phyloP scores from a whole-genome alignment of 35 echinoderm and acorn worm genomes.

The Diadema setosum region DNA sequence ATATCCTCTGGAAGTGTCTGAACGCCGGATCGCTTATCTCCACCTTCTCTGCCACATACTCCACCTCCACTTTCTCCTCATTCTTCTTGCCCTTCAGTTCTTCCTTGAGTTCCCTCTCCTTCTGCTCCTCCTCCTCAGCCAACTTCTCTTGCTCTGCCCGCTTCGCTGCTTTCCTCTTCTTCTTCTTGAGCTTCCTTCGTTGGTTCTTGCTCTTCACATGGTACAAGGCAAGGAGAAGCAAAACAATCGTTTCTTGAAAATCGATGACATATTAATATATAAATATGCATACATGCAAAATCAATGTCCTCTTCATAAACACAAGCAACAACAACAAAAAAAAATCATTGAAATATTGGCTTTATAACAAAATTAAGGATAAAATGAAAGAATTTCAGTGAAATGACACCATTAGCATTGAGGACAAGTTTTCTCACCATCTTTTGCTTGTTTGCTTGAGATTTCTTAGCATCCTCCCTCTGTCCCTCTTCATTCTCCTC shows the following conservation, averaged over 20 bases:
- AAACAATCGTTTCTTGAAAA: too few species aligned
- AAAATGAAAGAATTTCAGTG: not conserved
- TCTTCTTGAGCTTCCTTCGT: slow-evolving; percentile 91
- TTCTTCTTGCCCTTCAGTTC: not conserved
- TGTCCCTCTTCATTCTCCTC: slow-evolving; percentile 19
- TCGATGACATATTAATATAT: too few species aligned
- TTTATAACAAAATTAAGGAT: not conserved
- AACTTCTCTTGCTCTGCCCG: slow-evolving; percentile 45
- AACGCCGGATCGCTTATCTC: slow-evolving; percentile 73
- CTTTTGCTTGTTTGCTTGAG: slow-evolving; percentile 51
- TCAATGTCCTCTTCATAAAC: too few species aligned
- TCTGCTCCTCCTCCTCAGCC: not conserved
- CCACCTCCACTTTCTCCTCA: slow-evolving; percentile 57
- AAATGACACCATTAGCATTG: not conserved
- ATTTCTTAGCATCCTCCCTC: slow-evolving; percentile 40
- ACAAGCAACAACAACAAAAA: not conserved
- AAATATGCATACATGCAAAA: too few species aligned
- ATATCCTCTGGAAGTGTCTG: slow-evolving; percentile 80
- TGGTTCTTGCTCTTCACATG: slow-evolving; percentile 79
- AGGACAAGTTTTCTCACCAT: slow-evolving; percentile 32
- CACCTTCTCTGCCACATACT: slow-evolving; percentile 77
- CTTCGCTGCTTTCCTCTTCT: slow-evolving; percentile 65
- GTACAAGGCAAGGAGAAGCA: not conserved
- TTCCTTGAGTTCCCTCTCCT: slow-evolving; percentile 17
- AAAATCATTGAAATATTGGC: not conserved